Percentiles rank a stretch among this genome's conserved stretches.
Evolutionary conservation across 2,888 invertebrate genomes (phyloP).

Genomic region (Cephus runcator): DNA sequence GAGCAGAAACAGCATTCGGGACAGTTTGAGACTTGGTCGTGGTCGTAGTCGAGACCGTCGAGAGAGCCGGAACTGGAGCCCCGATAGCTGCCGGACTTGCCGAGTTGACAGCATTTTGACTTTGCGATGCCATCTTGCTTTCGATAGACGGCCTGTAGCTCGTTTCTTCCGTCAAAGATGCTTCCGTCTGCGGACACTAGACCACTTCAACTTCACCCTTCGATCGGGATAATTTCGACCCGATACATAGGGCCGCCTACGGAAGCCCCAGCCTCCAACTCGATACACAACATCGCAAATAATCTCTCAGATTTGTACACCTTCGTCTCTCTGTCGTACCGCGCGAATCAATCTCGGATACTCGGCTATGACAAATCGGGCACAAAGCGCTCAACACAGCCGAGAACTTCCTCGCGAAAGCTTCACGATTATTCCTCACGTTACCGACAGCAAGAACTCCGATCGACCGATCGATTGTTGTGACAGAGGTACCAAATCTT

Average conservation of each 20-base stretch:
- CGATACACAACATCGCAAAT: conserved; percentile 29
- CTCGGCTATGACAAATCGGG: conserved; percentile 42
- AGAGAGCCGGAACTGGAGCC: conserved; percentile 36
- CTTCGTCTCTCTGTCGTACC: conserved; percentile 14
- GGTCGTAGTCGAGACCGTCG: conserved; percentile 28
- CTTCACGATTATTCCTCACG: conserved; percentile 17
- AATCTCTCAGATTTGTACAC: conserved; percentile 12
- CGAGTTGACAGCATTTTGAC: conserved; percentile 42
- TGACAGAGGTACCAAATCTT: neutral
- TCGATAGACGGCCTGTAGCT: conserved; percentile 8
- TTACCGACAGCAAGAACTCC: neutral
- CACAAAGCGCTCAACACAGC: conserved; percentile 40
- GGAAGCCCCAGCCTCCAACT: conserved; percentile 23
- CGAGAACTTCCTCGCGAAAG: conserved; percentile 32
- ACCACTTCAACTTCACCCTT: conserved; percentile 10
- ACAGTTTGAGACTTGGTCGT: conserved; percentile 32
- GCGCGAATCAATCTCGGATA: conserved; percentile 28
- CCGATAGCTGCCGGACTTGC: conserved; percentile 45
- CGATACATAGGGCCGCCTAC: conserved; percentile 1
- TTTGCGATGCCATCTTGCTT: conserved; percentile 56
- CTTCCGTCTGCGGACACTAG: neutral
- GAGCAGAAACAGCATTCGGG: conserved; percentile 18
- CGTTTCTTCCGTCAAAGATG: conserved; percentile 1
- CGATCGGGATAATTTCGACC: conserved; percentile 9
- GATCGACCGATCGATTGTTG: conserved; percentile 3